Percentiles rank a stretch among this genome's conserved stretches.
Evolutionary conservation across 2,113 vertebrate genomes (phyloP).

Genomic region (Genyomyrus donnyi): DNA sequence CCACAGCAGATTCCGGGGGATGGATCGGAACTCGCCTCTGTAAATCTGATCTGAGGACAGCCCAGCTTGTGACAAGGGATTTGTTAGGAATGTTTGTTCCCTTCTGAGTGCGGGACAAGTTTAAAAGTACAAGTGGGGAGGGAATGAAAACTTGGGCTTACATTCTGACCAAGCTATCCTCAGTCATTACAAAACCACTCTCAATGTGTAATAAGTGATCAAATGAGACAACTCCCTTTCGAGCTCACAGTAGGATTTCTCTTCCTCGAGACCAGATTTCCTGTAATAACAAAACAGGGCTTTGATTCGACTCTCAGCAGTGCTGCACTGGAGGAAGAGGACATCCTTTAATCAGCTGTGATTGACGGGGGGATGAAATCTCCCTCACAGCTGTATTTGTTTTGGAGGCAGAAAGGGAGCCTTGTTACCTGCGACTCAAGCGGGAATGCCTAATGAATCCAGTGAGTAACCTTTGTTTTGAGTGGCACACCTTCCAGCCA

Average conservation of each 20-base stretch:
- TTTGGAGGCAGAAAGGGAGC: neutral
- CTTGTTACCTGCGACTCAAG: neutral
- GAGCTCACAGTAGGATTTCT: conserved; percentile 60
- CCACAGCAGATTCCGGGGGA: neutral
- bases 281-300: conserved; percentile 58
- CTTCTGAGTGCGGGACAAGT: conserved; percentile 53
- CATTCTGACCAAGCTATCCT: conserved; percentile 55
- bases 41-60: neutral
- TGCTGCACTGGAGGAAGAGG: conserved; percentile 45
- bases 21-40: neutral
- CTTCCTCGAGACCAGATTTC: conserved; percentile 55
- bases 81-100: conserved; percentile 47
- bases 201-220: conserved; percentile 70
- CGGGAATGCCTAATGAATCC: neutral
- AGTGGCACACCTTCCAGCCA: neutral
- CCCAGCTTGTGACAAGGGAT: conserved; percentile 37
- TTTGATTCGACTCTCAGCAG: conserved; percentile 52
- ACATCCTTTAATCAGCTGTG: conserved; percentile 52
- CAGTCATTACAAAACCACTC: conserved; percentile 64
- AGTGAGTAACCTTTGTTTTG: neutral
- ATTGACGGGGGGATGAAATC: conserved; percentile 45
- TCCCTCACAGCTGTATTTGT: conserved; percentile 17
- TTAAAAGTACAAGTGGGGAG: conserved; percentile 58
- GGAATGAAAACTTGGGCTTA: conserved; percentile 48
- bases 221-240: conserved; percentile 62